Base-by-base conservation (phyloP, 2,113 vertebrate genomes). In the Epinephelus lanceolatus region DNA sequence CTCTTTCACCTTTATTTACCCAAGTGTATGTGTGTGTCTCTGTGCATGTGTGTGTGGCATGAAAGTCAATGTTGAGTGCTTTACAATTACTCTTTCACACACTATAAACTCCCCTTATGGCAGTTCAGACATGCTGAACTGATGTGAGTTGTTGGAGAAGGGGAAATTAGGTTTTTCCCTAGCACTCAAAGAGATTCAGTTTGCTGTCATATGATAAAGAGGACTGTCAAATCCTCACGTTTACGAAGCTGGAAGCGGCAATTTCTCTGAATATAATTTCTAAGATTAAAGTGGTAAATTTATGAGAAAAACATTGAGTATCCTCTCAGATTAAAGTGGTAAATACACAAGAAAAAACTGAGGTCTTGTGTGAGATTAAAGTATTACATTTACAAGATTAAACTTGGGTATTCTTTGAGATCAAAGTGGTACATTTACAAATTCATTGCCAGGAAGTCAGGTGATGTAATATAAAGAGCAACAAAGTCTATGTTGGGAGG, bases 1-100 rank as follows among this genome's bases (percentile, higher is more conserved):
- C 42, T 40, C 19, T 74, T 80, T 59, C 59, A 63, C 75, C 53
- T 87, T 68, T 60, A 30, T 84, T 87, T 69, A 62, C 47, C 49
- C 81, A 55, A 59, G 72, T 42, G 61, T 76, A 30, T 57, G 63
- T 83, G 25, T 61, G 40, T 61, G 42, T 60, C 27, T 27, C 27
- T 27, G 21, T 25, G 27, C 59, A 42, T 51, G 21, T 42, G 11
- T 42, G 11, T 63, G 33, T 33, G 30, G 30, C 61, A 63, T 21
- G 61, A 23, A 45, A 23, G 37, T 23, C 37, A 8, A 37, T 71
- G 52, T 23, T 76, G 13, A 66, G 52, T 25, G 21, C 53, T 40
- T 71, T 47, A 57, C 23, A 57, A 56, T 59, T 45, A n/a, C 47
- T 23, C 21, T 52, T 23, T 53, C 5, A 61, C 30, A 17, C 71